These are phyloP conservation scores for Antheraea mylitta DNA, from an alignment of 1,140 invertebrate genomes.

Conservation along the genomic window DNA sequence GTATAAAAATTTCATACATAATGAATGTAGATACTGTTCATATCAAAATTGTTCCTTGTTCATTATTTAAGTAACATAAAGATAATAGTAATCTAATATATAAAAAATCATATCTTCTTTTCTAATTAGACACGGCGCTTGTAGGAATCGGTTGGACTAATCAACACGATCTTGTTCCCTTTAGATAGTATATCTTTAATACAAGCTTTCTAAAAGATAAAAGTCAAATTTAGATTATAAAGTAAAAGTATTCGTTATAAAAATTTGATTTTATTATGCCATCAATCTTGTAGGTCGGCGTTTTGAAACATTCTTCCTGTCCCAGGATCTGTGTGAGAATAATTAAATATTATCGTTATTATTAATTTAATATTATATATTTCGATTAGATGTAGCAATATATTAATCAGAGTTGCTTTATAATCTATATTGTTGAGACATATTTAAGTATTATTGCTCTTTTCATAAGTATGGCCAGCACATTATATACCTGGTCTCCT, in stretches of 20 bases:
- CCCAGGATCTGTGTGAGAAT: slow-evolving; percentile 28
- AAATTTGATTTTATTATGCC: slow-evolving; percentile 66
- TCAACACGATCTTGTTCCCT: slow-evolving; percentile 59
- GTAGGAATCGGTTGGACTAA: slow-evolving; percentile 35
- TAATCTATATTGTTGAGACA: too few species aligned
- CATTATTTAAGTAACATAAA: too few species aligned
- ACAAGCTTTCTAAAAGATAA: slow-evolving; percentile 67
- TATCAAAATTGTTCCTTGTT: too few species aligned
- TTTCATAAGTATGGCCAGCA: too few species aligned
- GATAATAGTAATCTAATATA: neutral
- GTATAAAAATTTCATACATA: too few species aligned
- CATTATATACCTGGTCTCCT: too few species aligned
- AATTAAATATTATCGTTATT: slow-evolving; percentile 28
- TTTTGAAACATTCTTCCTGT: slow-evolving; percentile 21
- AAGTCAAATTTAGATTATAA: slow-evolving; percentile 67
- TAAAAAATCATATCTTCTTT: slow-evolving; percentile 1
- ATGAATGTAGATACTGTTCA: too few species aligned
- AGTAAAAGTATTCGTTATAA: slow-evolving; percentile 65
- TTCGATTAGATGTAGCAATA: too few species aligned
- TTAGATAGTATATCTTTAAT: slow-evolving; percentile 61
- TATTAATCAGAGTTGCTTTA: too few species aligned
- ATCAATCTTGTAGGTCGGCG: slow-evolving; percentile 67
- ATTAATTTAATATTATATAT: slow-evolving; percentile 15
- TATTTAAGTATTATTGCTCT: too few species aligned
- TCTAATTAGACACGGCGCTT: slow-evolving; percentile 7